These are phyloP conservation scores for Eublepharis macularius DNA, from an alignment of 2,113 vertebrate genomes.

Conservation along the genomic window DNA sequence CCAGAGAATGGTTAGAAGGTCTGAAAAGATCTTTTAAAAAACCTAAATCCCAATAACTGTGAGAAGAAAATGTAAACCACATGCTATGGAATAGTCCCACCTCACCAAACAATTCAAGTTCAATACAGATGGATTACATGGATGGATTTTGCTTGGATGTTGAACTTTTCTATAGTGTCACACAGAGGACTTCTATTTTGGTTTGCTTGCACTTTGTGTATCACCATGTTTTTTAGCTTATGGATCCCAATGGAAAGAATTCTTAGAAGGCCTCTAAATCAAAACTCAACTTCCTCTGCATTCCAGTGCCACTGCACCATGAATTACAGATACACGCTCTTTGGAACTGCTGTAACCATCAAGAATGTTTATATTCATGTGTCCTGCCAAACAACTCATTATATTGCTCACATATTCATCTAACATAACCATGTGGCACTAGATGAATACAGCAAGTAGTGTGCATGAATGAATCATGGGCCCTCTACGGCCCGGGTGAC, in stretches of 20 bases:
- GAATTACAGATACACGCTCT: background rate
- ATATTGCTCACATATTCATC: background rate
- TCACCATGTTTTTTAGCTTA: background rate
- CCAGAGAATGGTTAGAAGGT: conserved; percentile 58
- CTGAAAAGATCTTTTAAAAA: conserved; percentile 52
- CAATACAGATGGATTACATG: conserved; percentile 27
- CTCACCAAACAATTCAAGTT: conserved; percentile 49
- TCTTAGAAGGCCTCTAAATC: background rate
- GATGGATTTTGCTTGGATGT: conserved; percentile 37
- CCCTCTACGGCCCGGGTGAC: background rate
- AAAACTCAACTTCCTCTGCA: background rate
- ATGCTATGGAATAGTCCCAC: conserved; percentile 63
- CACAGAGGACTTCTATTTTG: background rate
- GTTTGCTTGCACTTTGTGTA: background rate
- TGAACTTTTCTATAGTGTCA: conserved; percentile 39
- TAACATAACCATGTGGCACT: background rate
- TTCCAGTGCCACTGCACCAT: background rate
- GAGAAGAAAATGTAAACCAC: conserved; percentile 73
- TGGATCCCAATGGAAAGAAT: background rate
- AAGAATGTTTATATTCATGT: background rate
- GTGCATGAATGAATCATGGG: background rate
- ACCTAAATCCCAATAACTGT: conserved; percentile 67
- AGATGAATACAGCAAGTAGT: background rate
- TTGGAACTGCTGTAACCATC: background rate
- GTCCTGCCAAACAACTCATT: background rate